A percentile compares a stretch with the other conserved stretches of the same genome.
Evolutionary conservation across 2,113 vertebrate genomes (phyloP).

Genomic region (Entosphenus tridentatus): DNA sequence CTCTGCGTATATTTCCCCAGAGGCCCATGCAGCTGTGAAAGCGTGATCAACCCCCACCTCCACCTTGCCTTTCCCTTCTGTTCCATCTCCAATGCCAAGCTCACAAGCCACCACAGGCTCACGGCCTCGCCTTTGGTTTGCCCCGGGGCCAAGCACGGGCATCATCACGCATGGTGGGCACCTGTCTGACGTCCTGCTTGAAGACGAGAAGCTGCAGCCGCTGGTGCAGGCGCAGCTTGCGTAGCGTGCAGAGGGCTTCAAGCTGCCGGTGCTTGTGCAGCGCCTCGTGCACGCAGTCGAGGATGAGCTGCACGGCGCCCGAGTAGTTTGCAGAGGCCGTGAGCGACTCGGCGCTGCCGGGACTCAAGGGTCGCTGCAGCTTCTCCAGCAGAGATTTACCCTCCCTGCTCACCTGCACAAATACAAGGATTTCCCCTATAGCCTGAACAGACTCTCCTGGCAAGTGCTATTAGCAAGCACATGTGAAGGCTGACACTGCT

Average conservation of each 20-base stretch:
- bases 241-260: slow-evolving; percentile 89
- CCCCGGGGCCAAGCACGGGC: no score
- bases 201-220: slow-evolving; percentile 91
- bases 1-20: no score
- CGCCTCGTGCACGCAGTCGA: slow-evolving; percentile 87
- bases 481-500: no score
- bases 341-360: slow-evolving; percentile 73
- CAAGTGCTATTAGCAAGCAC: no score
- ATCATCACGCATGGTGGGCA: slow-evolving; percentile 14
- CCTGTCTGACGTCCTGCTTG: slow-evolving; percentile 96
- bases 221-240: slow-evolving; percentile 85
- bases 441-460: no score
- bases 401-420: slow-evolving; percentile 70
- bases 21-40: no score
- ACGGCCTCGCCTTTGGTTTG: no score
- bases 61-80: no score
- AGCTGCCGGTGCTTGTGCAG: slow-evolving; percentile 78
- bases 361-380: slow-evolving; percentile 72
- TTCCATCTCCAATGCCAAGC: no score
- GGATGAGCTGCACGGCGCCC: slow-evolving; percentile 82
- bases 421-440: neutral
- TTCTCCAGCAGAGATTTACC: slow-evolving; percentile 85
- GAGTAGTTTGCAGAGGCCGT: slow-evolving; percentile 95
- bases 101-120: no score
- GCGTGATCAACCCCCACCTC: no score